A percentile compares a stretch with the other conserved stretches of the same genome.
Evolutionary conservation across 2,113 vertebrate genomes (phyloP).

Genomic region (Heterocephalus glaber): DNA sequence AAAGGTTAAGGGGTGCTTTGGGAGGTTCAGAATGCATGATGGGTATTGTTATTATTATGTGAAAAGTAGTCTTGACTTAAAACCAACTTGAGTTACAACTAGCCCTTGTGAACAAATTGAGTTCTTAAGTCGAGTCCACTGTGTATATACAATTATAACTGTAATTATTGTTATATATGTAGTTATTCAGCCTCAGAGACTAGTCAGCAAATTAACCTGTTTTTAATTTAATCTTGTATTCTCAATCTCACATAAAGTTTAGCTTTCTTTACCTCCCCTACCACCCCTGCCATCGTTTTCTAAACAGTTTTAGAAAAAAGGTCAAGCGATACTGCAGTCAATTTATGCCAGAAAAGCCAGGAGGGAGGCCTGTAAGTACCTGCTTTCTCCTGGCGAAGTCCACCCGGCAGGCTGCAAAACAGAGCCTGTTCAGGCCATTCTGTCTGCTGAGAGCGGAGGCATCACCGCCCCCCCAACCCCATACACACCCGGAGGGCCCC

Average conservation of each 20-base stretch:
- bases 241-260: not conserved
- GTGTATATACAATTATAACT: not conserved
- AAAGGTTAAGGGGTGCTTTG: too few species aligned
- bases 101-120: too few species aligned
- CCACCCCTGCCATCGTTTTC: not conserved
- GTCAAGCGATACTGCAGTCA: not conserved
- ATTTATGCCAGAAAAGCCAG: not conserved
- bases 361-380: not conserved
- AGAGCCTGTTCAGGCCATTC: not conserved
- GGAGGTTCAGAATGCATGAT: too few species aligned
- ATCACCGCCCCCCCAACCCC: too few species aligned
- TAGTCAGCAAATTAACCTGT: not conserved
- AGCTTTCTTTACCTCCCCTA: not conserved
- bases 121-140: too few species aligned
- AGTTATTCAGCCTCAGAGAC: not conserved
- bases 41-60: too few species aligned
- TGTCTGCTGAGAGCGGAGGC: not conserved
- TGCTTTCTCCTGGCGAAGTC: not conserved
- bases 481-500: not conserved
- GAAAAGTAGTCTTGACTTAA: too few species aligned
- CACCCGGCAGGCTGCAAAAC: not conserved
- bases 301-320: not conserved
- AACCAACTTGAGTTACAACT: too few species aligned
- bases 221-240: not conserved
- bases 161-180: not conserved